These are phyloP conservation scores for Pelusios castaneus DNA, from an alignment of 2,113 vertebrate species.

Conservation along the genomic window DNA sequence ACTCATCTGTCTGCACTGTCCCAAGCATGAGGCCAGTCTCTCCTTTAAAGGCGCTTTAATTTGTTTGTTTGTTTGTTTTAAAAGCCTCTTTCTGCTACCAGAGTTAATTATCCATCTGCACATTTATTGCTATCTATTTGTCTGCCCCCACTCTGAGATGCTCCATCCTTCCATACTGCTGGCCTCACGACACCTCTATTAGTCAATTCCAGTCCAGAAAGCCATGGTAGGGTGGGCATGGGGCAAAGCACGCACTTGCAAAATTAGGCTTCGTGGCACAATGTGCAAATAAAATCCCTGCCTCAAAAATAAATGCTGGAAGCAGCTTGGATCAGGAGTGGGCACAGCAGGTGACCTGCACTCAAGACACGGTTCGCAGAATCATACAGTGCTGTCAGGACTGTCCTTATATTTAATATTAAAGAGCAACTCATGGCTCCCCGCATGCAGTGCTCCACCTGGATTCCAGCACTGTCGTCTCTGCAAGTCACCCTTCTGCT, in stretches of 20 bases:
- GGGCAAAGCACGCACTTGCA: not conserved
- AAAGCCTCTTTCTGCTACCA: not conserved
- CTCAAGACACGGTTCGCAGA: not conserved
- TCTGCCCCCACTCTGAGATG: not conserved
- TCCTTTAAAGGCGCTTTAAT: slow-evolving; percentile 9
- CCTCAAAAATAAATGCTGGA: not conserved
- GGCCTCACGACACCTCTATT: not conserved
- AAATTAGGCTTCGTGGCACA: not conserved
- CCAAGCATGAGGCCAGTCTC: slow-evolving; percentile 46
- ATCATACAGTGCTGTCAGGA: not conserved
- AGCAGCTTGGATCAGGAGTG: accelerated
- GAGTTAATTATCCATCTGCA: not conserved
- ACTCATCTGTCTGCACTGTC: slow-evolving; percentile 63
- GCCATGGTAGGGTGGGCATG: not conserved
- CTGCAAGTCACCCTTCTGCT: not conserved
- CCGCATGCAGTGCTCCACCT: not conserved
- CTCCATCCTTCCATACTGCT: not conserved
- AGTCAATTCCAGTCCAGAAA: not conserved
- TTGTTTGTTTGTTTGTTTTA: slow-evolving; percentile 47
- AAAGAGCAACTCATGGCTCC: not conserved
- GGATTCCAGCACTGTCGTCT: not conserved
- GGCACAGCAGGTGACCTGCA: not conserved
- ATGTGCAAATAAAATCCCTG: not conserved
- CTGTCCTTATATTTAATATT: not conserved
- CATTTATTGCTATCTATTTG: not conserved